Evolutionary conservation across 2,113 vertebrate species (phyloP), one percentile per base, ranked within the genome.

Genomic region (Mastomys coucha): DNA sequence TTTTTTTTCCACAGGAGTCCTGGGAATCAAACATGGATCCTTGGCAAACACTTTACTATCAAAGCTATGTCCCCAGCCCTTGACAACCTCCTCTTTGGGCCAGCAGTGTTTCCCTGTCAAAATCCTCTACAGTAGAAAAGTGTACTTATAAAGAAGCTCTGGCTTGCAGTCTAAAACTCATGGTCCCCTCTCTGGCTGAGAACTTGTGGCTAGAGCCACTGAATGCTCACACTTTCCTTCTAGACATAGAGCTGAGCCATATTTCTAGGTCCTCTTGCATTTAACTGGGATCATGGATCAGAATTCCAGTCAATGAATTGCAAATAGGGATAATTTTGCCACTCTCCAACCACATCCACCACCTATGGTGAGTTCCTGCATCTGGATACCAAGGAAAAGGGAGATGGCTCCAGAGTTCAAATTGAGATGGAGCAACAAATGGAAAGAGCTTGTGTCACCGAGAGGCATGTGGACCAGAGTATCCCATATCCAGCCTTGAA

Each of bases 341-440:
- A 81, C 5, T 45, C 49, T n/a, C 7, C n/a, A 45, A 31, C 22
- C n/a, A 2, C 0, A 6, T 26, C 1, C 17, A 45, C 49, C 7
- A 53, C 9, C 7, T 26, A 0, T 7, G 45, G n/a, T 0, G 0
- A 24, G 2, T n/a, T 53, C 76, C 39, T n/a, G 24, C 12, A 7
- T 77, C 19, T 20, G 19, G 28, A 53, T 17, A 33, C 19, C 7
- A 9, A 84, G 78, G 28, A 24, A 67, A 89, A 4, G 17, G 17
- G n/a, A 28, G 36, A 49, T 4, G 17, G 6, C 4, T 85, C 42
- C 2, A 17, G 26, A 3, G 6, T 58, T 42, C 63, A n/a, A 65
- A 53, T 33, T 9, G 56, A 80, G 31, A 3, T 7, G 33, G 17
- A 80, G 56, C 31, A 33, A 10, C 22, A 56, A 4, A 3, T 17